These are phyloP conservation scores for Ceratosolen fusciceps DNA, from an alignment of 1,140 invertebrate species.

Conservation along the genomic window DNA sequence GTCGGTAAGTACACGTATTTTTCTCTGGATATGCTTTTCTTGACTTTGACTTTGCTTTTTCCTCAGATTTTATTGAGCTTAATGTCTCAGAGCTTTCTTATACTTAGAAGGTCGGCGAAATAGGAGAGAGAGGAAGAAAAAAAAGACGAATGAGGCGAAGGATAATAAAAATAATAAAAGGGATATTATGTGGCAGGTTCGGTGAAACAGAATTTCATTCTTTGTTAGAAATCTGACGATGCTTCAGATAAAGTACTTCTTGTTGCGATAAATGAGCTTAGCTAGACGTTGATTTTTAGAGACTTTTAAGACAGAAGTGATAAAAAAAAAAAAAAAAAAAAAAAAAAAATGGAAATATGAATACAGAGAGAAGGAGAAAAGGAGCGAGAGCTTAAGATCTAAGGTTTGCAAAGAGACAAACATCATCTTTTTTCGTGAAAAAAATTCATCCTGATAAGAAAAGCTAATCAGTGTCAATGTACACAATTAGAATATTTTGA, in stretches of 20 bases:
- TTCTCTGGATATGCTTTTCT: background rate
- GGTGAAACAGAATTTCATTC: conserved; percentile 31
- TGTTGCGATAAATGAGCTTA: conserved; percentile 16
- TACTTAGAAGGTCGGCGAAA: background rate
- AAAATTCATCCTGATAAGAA: no score
- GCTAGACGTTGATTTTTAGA: conserved; percentile 20
- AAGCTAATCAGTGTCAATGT: background rate
- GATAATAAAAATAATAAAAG: background rate
- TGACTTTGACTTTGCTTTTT: background rate
- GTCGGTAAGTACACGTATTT: background rate
- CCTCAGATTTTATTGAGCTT: conserved; percentile 32
- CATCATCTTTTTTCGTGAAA: background rate
- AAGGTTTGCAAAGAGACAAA: background rate
- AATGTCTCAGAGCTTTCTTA: conserved; percentile 28
- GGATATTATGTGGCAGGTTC: conserved; percentile 18
- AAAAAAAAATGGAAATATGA: no score
- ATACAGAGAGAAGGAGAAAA: background rate
- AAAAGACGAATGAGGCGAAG: background rate
- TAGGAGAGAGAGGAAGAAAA: background rate
- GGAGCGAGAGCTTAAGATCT: background rate
- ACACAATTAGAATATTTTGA: background rate
- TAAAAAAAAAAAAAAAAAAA: background rate
- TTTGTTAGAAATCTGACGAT: conserved; percentile 36
- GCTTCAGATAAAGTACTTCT: conserved; percentile 35
- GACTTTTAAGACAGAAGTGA: background rate